Evolutionary conservation across 1,140 invertebrate species (phyloP), one percentile per base, ranked within the genome.

Genomic region (Drosophila varians): DNA sequence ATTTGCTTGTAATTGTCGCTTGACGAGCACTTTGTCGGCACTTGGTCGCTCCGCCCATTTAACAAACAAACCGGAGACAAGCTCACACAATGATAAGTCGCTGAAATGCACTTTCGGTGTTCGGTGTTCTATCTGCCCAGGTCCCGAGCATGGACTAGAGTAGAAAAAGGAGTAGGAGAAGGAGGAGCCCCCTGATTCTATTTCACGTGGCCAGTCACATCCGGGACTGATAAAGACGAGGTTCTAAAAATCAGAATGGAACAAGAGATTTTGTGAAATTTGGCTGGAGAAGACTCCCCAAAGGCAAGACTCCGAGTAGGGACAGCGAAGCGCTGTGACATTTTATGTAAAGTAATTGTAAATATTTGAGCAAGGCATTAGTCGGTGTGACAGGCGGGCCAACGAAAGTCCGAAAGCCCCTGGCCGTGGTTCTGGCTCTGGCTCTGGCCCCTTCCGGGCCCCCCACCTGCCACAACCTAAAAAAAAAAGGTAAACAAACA

Each of bases 1-100:
- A 86, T 86, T 84, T 73, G 75, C 75, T 79, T 84, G 79, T 84
- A 86, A 86, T 86, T 84, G 80, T 86, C 60, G 62, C 64, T 84
- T 84, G 79, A 83, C 75, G 71, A 83, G 80, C 79, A 79, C 79
- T 83, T 83, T 83, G 79, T 79, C 75, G 79, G 79, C 75, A 79
- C 66, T 80, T 54, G 72, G 7, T 7, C 38, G 38, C 36, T 49
- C 73, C 75, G 56, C 76, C 70, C 70, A 78, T 76, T 62, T 45
- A 16, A 40, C 26, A 64, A 74, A 74, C 40, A 62, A n/a, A 19
- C 26, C 14, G 21, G 21, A 21, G 16, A 38, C 28, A 58, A 26
- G 25, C 38, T n/a, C 55, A 62, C 6, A 7, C 16, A 38, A 42
- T 19, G 57, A 64, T 47, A 48, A 28, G 19, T n/a, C 28, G 12